phyloP scores from a whole-genome alignment of 2,797 vertebrate species.

The Rallus crepitans region DNA sequence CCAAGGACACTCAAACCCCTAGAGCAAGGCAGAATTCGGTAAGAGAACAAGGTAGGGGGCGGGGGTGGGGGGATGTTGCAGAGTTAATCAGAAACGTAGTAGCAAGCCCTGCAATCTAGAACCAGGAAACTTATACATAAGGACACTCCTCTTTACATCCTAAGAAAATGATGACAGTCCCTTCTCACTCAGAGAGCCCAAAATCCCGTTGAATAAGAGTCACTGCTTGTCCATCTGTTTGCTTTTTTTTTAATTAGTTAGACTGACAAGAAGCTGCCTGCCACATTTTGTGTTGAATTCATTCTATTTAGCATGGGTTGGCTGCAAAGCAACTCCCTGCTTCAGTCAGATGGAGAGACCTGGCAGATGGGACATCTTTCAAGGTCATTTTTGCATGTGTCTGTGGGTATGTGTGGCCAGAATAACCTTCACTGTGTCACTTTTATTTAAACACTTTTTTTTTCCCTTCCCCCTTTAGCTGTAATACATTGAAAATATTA shows the following conservation, averaged over 20 bases:
- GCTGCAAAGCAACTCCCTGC: constrained; percentile 22
- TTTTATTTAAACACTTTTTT: constrained; percentile 36
- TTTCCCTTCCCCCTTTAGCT: not conserved
- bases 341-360: constrained; percentile 42
- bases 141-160: not conserved
- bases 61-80: not conserved
- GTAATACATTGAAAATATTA: constrained; percentile 20
- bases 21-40: not conserved
- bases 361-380: constrained; percentile 66
- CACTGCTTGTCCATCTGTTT: constrained; percentile 62
- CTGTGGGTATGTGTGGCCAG: constrained; percentile 50
- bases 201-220: constrained; percentile 52
- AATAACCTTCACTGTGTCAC: constrained; percentile 52
- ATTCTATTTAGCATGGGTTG: constrained; percentile 55
- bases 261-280: constrained; percentile 57
- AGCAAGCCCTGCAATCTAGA: not conserved
- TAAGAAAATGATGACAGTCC: not conserved
- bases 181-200: not conserved
- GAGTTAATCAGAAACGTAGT: not conserved
- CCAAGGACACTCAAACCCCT: not conserved
- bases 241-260: constrained; percentile 65
- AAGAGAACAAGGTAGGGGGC: not conserved
- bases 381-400: constrained; percentile 47
- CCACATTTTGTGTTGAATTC: constrained; percentile 50
- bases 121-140: not conserved